A percentile compares a stretch with the other conserved stretches of the same genome.
Evolutionary conservation across 2,797 vertebrate genomes (phyloP).

Genomic region (Pangasius krempfi): DNA sequence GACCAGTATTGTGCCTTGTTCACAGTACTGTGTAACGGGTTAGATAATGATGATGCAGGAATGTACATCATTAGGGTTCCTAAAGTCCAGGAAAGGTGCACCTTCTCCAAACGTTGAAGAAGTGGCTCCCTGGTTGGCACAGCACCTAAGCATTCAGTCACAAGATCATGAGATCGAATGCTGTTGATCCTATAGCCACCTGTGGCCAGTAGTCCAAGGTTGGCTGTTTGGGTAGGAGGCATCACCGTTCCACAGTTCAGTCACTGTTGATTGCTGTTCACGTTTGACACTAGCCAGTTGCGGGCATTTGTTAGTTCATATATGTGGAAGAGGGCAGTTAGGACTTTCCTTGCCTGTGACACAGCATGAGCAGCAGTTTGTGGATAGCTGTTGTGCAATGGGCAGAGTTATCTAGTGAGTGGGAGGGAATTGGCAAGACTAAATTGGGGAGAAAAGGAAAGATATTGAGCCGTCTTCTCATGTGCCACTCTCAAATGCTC

Average conservation of each 20-base stretch:
- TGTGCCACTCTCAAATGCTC: background rate
- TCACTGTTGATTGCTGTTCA: too few relatives aligned
- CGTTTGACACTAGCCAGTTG: background rate
- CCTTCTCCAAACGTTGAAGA: background rate
- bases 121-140: background rate
- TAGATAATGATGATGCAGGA: background rate
- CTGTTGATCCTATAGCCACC: background rate
- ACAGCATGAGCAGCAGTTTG: too few relatives aligned
- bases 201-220: background rate
- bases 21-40: background rate
- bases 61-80: background rate
- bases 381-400: background rate
- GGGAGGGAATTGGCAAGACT: background rate
- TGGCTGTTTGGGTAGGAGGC: background rate
- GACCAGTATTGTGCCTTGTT: background rate
- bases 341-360: too few relatives aligned
- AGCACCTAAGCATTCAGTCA: too few relatives aligned
- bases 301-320: background rate
- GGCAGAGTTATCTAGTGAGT: background rate
- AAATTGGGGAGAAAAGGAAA: background rate
- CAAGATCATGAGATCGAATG: background rate
- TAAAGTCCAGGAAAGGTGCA: background rate
- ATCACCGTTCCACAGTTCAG: background rate
- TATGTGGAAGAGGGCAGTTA: background rate
- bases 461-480: background rate